Evolutionary conservation across 2,797 vertebrate genomes (phyloP), one percentile per base, ranked within the genome.

Genomic region (Helicolenus hilgendorfi): DNA sequence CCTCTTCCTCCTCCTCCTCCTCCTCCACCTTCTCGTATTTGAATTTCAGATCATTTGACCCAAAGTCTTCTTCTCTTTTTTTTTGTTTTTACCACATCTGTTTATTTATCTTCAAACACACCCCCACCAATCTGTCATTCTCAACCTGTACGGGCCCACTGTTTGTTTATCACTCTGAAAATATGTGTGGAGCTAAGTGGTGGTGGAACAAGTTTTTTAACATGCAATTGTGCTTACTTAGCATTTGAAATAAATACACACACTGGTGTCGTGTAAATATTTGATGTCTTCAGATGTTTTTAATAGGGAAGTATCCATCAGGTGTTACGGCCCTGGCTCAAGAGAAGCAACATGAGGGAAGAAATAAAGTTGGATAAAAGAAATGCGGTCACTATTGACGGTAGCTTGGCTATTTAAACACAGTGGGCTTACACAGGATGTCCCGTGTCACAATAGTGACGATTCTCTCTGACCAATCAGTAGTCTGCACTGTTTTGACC

Each of bases 81-180:
- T 56, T 53, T 11, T 18, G 24, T 63, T 35, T 53, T 14, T 10
- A 59, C 72, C 63, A 62, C 45, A 15, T 78, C 18, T 41, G 24
- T 26, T 26, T 33, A 22, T 55, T 62, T 59, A 64, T 85, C 49
- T 56, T 56, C 38, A 70, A 36, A 76, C 62, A 20, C 63, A 0
- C 24, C 3, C n/a, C 8, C 24, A 63, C 31, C 27, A 29, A 7
- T 73, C 41, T 78, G 64, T 83, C 74, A 70, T 15, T 49, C 20
- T 81, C 33, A 14, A 7, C 29, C 26, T 8, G n/a, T 53, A 13
- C 18, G 20, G 56, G 70, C 18, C 18, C 24, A 11, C 4, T 64
- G 64, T 83, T 88, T 84, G 62, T 79, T 84, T 68, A 62, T 70
- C 31, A 41, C 35, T 14, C 6, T 62, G n/a, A 9, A 65, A 73